Evolutionary conservation across 1,140 invertebrate genomes (phyloP).

Genomic region (Meloidogyne chitwoodi): DNA sequence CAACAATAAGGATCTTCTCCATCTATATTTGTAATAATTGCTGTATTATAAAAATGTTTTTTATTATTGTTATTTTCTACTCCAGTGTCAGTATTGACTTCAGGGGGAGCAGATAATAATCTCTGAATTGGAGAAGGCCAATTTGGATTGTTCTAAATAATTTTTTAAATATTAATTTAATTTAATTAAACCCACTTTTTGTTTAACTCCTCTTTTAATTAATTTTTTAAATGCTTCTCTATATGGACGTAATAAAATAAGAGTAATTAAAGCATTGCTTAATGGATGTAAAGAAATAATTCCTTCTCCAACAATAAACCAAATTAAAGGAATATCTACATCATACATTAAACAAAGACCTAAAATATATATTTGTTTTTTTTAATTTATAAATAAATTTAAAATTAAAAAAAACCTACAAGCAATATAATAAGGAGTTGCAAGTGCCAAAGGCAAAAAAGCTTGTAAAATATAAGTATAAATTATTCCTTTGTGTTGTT

Average conservation of each 20-base stretch:
- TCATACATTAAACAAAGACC: slow-evolving; percentile 55
- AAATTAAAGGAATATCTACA: slow-evolving; percentile 44
- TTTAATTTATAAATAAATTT: too few species aligned
- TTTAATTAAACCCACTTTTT: slow-evolving; percentile 2
- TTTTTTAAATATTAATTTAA: neutral
- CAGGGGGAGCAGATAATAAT: neutral
- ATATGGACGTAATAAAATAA: slow-evolving; percentile 44
- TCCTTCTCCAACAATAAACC: slow-evolving; percentile 44
- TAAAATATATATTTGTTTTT: slow-evolving; percentile 18
- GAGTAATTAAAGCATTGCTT: slow-evolving; percentile 51
- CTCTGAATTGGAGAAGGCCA: neutral
- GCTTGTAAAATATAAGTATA: slow-evolving; percentile 49
- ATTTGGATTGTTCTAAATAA: slow-evolving; percentile 1
- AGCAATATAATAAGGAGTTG: slow-evolving; percentile 54
- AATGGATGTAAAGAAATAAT: slow-evolving; percentile 44
- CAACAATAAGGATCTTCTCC: neutral
- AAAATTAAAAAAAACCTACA: slow-evolving; percentile 40
- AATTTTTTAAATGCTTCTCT: slow-evolving; percentile 38
- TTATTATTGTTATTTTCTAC: neutral
- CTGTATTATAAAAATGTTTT: neutral
- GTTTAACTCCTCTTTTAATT: neutral
- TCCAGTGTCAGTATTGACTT: neutral
- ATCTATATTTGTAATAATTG: neutral
- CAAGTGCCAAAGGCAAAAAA: slow-evolving; percentile 44
- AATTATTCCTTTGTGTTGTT: slow-evolving; percentile 49